A percentile compares a stretch with the other conserved stretches of the same genome.
phyloP scores from a whole-genome alignment of 2,888 invertebrate species.

The Drosophila tripunctata region DNA sequence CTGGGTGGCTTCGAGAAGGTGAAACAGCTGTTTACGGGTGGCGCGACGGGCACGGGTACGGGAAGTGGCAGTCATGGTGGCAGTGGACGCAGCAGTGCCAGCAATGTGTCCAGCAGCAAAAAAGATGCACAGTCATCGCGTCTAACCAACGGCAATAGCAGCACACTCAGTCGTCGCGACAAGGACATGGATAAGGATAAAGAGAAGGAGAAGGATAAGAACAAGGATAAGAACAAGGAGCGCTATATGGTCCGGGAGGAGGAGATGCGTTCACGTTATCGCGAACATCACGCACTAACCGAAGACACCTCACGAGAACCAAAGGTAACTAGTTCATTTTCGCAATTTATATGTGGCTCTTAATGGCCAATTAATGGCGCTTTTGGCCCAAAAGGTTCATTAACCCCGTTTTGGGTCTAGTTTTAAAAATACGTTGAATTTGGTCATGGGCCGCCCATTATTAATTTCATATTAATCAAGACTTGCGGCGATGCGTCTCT shows the following conservation, averaged over 20 bases:
- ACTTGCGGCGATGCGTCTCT: slow-evolving; percentile 38
- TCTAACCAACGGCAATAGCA: slow-evolving; percentile 80
- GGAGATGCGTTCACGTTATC: slow-evolving; percentile 86
- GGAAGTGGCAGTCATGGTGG: slow-evolving; percentile 86
- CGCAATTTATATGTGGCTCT: background rate
- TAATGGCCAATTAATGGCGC: slow-evolving; percentile 65
- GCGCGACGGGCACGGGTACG: slow-evolving; percentile 82
- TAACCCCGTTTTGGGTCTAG: slow-evolving; percentile 44
- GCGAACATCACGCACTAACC: slow-evolving; percentile 85
- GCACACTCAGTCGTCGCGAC: slow-evolving; percentile 81
- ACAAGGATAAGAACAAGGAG: slow-evolving; percentile 68
- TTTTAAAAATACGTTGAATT: slow-evolving; percentile 37
- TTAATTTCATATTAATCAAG: slow-evolving; percentile 76
- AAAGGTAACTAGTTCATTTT: slow-evolving; percentile 73
- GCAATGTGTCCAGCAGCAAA: slow-evolving; percentile 70
- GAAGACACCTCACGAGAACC: slow-evolving; percentile 81
- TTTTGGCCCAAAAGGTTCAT: slow-evolving; percentile 44
- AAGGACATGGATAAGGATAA: slow-evolving; percentile 52
- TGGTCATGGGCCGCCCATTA: slow-evolving; percentile 62
- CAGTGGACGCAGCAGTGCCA: slow-evolving; percentile 84
- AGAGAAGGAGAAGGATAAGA: slow-evolving; percentile 30
- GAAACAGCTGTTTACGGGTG: slow-evolving; percentile 90
- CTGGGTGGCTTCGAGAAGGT: slow-evolving; percentile 90
- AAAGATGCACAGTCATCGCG: slow-evolving; percentile 64
- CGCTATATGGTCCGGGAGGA: slow-evolving; percentile 86